These are phyloP conservation scores for Adelosebastes latens DNA, from an alignment of 2,797 vertebrate genomes.

Conservation along the genomic window DNA sequence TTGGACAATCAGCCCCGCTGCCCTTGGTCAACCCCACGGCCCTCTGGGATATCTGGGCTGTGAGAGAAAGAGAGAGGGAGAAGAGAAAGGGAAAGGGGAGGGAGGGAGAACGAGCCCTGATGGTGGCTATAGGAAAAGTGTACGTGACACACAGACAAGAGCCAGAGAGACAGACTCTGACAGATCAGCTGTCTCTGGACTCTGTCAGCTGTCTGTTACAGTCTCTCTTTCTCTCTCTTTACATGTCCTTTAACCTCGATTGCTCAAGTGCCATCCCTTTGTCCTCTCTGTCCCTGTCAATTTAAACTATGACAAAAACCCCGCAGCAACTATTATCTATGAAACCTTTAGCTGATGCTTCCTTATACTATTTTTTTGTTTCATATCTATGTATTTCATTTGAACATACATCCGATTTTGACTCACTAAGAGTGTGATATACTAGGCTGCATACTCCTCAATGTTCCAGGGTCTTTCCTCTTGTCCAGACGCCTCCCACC, in stretches of 20 bases:
- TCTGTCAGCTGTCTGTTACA: conserved; percentile 65
- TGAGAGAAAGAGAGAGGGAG: conserved; percentile 11
- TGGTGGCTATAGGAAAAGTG: conserved; percentile 63
- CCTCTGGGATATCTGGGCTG: conserved; percentile 59
- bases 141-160: conserved; percentile 73
- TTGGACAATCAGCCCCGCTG: conserved; percentile 50
- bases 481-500: conserved; percentile 16
- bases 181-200: conserved; percentile 72
- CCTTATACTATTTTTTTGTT: not conserved
- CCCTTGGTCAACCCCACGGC: conserved; percentile 48
- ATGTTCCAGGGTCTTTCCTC: not conserved
- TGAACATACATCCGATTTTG: not conserved
- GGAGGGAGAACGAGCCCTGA: not conserved
- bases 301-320: conserved; percentile 1
- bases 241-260: conserved; percentile 42
- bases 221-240: conserved; percentile 31
- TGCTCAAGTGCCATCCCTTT: conserved; percentile 21
- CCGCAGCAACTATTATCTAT: not conserved
- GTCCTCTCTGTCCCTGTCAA: conserved; percentile 36
- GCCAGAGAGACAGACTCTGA: conserved; percentile 52
- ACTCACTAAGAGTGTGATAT: not conserved
- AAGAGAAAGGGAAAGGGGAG: not conserved
- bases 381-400: accelerated
- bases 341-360: not conserved
- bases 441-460: not conserved